Percentiles rank a stretch among this genome's conserved stretches.
These are phyloP conservation scores for Anastrepha obliqua DNA, from an alignment of 1,140 invertebrate species.

Conservation along the genomic window DNA sequence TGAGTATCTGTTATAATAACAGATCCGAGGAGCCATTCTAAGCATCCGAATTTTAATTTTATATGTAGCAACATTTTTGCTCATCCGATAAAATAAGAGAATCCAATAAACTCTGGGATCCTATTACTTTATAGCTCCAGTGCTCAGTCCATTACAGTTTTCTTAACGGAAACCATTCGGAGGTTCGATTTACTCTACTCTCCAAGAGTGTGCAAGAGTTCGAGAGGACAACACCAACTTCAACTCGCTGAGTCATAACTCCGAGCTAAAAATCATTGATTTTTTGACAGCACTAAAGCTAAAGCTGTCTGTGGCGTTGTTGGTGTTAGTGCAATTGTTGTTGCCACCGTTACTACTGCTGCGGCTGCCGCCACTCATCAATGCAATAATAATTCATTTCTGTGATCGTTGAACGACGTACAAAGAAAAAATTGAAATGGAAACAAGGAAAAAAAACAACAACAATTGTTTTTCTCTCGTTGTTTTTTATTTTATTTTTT, in stretches of 20 bases:
- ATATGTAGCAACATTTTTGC: too few relatives aligned
- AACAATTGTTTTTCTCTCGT: background rate
- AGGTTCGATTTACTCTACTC: background rate
- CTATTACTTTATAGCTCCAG: too few relatives aligned
- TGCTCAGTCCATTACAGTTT: too few relatives aligned
- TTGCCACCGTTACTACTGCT: constrained; percentile 1
- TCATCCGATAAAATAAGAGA: too few relatives aligned
- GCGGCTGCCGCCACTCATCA: constrained; percentile 38
- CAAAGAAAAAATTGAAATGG: background rate
- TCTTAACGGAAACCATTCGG: too few relatives aligned
- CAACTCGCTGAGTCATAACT: background rate
- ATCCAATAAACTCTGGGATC: too few relatives aligned
- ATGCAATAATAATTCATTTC: constrained; percentile 53
- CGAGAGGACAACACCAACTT: background rate
- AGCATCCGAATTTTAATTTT: too few relatives aligned
- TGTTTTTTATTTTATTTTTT: background rate
- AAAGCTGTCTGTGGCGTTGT: background rate
- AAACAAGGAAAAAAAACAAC: background rate
- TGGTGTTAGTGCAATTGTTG: constrained; percentile 1
- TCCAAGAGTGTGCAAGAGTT: background rate
- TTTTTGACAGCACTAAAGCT: constrained; percentile 2
- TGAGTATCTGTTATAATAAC: too few relatives aligned
- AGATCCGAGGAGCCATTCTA: too few relatives aligned
- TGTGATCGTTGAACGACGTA: constrained; percentile 24
- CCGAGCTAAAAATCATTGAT: background rate